Base-by-base conservation (phyloP, 2,888 invertebrate genomes). In the Bombyx huttoni region DNA sequence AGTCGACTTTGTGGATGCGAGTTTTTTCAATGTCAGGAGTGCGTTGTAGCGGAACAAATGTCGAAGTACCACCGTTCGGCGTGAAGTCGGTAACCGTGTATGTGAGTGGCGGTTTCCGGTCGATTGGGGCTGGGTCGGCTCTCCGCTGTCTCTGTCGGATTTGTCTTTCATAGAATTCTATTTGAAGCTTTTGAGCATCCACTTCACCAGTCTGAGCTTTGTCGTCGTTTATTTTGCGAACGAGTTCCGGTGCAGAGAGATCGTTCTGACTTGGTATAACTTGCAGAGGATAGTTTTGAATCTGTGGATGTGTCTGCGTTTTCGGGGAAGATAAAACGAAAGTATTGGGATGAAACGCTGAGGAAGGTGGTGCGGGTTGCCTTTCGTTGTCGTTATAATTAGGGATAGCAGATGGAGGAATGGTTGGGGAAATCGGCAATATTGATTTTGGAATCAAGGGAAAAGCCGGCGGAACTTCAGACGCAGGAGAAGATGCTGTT, bases 351-450 rank as follows among this genome's bases (percentile, higher is more conserved):
- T 68, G 63, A 54, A 59, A 64, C 52, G 70, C 61, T 58, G 69
- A 60, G 24, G 70, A 67, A 13, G 65, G 58, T 46, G 65, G 63
- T 5, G 71, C 62, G 3, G 54, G 54, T 47, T 74, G 53, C 61
- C 71, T 61, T 91, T 91, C 62, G 91, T 92, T 71, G 89, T 91
- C 24, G 87, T 79, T 0, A 90, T 87, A 14, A 90, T 89, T 34
- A 89, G 73, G 60, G 84, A 89, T 49, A 52, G 57, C 10, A 13
- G 24, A 2, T 24, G 47, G 24, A 3, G 52, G 52, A 13, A 34
- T 45, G n/a, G 51, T 52, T 8, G 68, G 64, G 5, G 71, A 67
- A 53, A 65, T 70, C 13, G 72, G 61, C 47, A 67, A 65, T 47
- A 66, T 64, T 48, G 70, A 64, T 55, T 69, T 64, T 46, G 67